Percentiles rank a stretch among this genome's conserved stretches.
These are phyloP conservation scores for Hemistola chrysoprasaria DNA, from an alignment of 2,888 invertebrate species.

Conservation along the genomic window DNA sequence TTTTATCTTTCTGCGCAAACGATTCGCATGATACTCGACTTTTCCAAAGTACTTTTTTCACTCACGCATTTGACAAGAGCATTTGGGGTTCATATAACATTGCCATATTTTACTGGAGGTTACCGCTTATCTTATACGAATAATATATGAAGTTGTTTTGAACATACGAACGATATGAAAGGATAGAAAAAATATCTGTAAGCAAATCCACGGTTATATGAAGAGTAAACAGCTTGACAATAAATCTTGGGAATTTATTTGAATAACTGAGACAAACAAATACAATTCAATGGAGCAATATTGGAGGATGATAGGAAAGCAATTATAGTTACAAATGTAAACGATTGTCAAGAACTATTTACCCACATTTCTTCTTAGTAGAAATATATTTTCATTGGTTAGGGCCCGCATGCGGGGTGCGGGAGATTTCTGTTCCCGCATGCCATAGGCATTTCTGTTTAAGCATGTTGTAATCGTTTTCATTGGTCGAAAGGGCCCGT, in stretches of 20 bases:
- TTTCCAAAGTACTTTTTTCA: conserved; percentile 14
- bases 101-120: conserved; percentile 17
- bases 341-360: no score
- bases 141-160: conserved; percentile 43
- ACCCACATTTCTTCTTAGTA: no score
- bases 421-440: no score
- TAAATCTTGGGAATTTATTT: conserved; percentile 21
- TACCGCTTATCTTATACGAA: conserved; percentile 27
- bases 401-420: no score
- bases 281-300: no score
- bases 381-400: no score
- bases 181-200: conserved; percentile 30
- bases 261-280: conserved; percentile 2
- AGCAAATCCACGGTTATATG: conserved; percentile 27
- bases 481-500: no score
- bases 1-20: conserved; percentile 4
- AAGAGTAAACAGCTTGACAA: conserved; percentile 24
- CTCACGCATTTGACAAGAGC: conserved; percentile 17
- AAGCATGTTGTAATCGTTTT: no score
- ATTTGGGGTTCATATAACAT: conserved; percentile 24
- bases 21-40: conserved; percentile 14
- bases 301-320: no score
- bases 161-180: conserved; percentile 22
- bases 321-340: no score
- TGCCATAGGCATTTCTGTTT: no score